A percentile compares a stretch with the other conserved stretches of the same genome.
Evolutionary conservation across 2,113 vertebrate species (phyloP).

Genomic region (Hippoglossus stenolepis): DNA sequence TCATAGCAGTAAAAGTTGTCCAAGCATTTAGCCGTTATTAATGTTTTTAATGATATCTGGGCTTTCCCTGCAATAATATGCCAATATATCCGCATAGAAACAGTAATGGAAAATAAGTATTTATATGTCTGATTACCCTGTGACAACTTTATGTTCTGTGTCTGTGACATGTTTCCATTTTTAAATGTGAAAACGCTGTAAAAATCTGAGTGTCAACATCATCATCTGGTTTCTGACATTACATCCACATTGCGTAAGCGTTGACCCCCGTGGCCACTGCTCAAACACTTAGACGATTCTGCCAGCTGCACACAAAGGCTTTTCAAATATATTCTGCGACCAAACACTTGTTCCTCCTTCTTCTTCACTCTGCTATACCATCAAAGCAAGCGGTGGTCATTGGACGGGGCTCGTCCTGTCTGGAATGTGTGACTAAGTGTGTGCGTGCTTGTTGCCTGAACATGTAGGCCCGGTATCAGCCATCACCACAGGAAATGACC

Average conservation of each 20-base stretch:
- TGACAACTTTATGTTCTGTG: neutral
- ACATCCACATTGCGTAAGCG: constrained; percentile 59
- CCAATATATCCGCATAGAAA: neutral
- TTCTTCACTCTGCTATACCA: constrained; percentile 46
- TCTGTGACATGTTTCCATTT: neutral
- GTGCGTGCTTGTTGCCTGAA: constrained; percentile 61
- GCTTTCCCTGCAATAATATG: neutral
- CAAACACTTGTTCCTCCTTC: constrained; percentile 48
- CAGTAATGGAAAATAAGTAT: neutral
- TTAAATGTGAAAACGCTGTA: neutral
- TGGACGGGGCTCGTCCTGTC: constrained; percentile 35
- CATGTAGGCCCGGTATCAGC: constrained; percentile 65
- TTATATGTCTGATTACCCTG: neutral
- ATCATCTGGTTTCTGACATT: constrained; percentile 52
- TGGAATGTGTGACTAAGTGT: constrained; percentile 70
- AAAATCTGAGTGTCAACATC: constrained; percentile 26
- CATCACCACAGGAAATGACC: constrained; percentile 80
- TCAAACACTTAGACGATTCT: constrained; percentile 47
- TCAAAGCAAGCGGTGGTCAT: constrained; percentile 69
- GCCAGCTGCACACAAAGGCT: constrained; percentile 50
- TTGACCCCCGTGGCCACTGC: constrained; percentile 45
- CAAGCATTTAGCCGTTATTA: neutral
- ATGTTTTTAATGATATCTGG: constrained; percentile 27
- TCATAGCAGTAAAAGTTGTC: neutral
- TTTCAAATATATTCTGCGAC: constrained; percentile 45